Evolutionary conservation across 2,113 vertebrate species (phyloP).

Genomic region (Orcinus orca): DNA sequence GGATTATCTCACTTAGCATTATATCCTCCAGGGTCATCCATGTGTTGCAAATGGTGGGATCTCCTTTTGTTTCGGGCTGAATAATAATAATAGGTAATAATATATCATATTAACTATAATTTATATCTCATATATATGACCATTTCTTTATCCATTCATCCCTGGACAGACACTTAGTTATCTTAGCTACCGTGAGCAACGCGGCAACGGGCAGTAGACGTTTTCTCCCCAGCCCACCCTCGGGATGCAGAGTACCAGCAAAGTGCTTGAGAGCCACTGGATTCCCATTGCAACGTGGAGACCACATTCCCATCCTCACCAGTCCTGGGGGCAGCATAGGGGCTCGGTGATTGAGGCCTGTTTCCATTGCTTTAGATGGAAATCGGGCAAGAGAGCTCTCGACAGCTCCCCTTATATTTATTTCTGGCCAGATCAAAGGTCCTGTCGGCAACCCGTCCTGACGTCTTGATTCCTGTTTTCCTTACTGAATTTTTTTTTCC

Average conservation of each 20-base stretch:
- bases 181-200: rapidly evolving
- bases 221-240: not conserved
- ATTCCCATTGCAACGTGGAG: not conserved
- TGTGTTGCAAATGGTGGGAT: not conserved
- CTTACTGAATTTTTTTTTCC: not conserved
- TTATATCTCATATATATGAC: not conserved
- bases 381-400: constrained; percentile 13
- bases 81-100: too few species aligned
- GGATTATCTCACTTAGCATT: not conserved
- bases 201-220: rapidly evolving
- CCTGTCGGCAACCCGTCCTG: constrained; percentile 63
- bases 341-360: not conserved
- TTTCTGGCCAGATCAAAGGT: constrained; percentile 74
- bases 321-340: rapidly evolving
- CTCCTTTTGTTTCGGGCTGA: not conserved
- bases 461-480: constrained; percentile 65
- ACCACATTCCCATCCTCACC: not conserved
- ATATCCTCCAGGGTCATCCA: not conserved
- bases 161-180: not conserved
- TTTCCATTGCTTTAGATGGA: not conserved
- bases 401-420: constrained; percentile 60
- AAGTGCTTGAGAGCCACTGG: not conserved
- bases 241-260: not conserved
- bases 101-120: not conserved
- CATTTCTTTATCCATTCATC: not conserved